Evolutionary conservation across 2,797 vertebrate genomes (phyloP), one percentile per base, ranked within the genome.

Genomic region (Sebastes aleutianus): DNA sequence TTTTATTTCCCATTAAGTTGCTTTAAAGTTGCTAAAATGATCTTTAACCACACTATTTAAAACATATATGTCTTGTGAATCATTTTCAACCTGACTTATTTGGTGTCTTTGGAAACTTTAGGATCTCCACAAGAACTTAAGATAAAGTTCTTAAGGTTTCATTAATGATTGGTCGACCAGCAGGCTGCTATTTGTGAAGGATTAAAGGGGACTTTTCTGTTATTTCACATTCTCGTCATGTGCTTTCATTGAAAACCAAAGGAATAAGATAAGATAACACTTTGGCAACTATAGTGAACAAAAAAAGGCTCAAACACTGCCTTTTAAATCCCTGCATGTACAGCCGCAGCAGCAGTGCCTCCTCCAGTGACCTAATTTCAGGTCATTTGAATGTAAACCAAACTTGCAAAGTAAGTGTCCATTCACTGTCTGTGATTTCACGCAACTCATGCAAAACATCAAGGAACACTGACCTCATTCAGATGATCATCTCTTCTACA

Each of bases 351-450:
- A 58, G 31, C 34, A 8, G 39, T 2, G 22, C 34, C 6, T 82
- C 59, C 18, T 68, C 24, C 4, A 12, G 59, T 78, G 76, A 4
- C 79, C 53, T 82, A 31, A 56, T 82, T 83, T 79, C 39, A 84
- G 50, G 18, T 85, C 8, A 95, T 95, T 96, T 96, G 92, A 95
- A 93, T 95, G 73, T 62, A n/a, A 74, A 89, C 83, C 79, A 93
- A 94, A 92, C 80, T 87, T 92, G 85, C 92, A 90, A 94, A 93
- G 89, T 76, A 66, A 87, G 82, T 31, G 27, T 86, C 76, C 65
- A 79, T 65, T 83, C 68, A 79, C 54, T 13, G 58, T 72, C 80
- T 88, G 85, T 65, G 91, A 93, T 88, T 85, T 90, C 81, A 85
- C 32, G 65, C 74, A 76, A 85, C 39, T 24, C 80, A 95, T 95